phyloP scores from a whole-genome alignment of 2,888 invertebrate genomes.

The Tribolium freemani region DNA sequence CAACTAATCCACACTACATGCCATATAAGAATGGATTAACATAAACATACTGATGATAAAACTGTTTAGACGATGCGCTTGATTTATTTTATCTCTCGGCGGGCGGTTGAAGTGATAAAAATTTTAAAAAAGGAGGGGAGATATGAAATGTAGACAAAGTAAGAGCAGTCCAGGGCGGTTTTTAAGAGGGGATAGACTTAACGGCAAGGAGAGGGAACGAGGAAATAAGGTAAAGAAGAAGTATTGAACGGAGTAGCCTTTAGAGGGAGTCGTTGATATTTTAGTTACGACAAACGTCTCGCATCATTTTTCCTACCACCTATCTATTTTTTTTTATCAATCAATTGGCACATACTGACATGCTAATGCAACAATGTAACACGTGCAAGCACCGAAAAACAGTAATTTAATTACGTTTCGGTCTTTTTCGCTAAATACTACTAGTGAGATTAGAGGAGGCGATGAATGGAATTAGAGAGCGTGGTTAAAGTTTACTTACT shows the following conservation, averaged over 20 bases:
- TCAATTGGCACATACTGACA: too few relatives aligned
- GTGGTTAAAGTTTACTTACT: slow-evolving; percentile 25
- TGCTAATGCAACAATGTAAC: not conserved
- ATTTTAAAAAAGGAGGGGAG: slow-evolving; percentile 1
- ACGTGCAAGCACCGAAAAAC: too few relatives aligned
- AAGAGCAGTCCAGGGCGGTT: slow-evolving; percentile 48
- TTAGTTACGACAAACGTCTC: slow-evolving; percentile 45
- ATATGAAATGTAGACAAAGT: slow-evolving; percentile 39
- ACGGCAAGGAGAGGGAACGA: slow-evolving; percentile 51
- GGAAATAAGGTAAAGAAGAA: slow-evolving; percentile 63
- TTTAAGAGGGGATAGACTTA: slow-evolving; percentile 52
- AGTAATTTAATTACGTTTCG: too few relatives aligned
- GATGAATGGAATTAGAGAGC: slow-evolving; percentile 31
- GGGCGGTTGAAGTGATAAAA: slow-evolving; percentile 4
- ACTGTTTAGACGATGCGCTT: slow-evolving; percentile 23
- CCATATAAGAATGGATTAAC: slow-evolving; percentile 63
- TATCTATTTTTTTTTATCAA: too few relatives aligned
- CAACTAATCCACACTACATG: slow-evolving; percentile 58
- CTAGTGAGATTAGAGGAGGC: slow-evolving; percentile 27
- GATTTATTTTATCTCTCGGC: slow-evolving; percentile 6
- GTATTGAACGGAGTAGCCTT: slow-evolving; percentile 64
- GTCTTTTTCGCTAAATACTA: not conserved
- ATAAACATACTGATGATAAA: slow-evolving; percentile 54
- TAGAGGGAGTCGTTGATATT: slow-evolving; percentile 47
- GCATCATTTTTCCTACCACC: too few relatives aligned